phyloP scores from a whole-genome alignment of 2,888 invertebrate genomes.

The Xestia sexstrigata region DNA sequence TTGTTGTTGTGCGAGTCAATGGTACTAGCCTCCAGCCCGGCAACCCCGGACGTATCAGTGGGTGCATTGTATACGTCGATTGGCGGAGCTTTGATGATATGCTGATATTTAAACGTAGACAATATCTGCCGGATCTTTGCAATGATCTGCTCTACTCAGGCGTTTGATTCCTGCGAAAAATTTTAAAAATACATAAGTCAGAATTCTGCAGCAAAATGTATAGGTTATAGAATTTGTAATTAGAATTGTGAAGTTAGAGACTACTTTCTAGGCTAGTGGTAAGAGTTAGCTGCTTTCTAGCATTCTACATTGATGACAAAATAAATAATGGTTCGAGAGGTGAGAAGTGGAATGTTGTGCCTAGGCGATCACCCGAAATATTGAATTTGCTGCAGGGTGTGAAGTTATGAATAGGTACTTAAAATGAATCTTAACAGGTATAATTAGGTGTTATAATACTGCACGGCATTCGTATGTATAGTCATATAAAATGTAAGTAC shows the following conservation, averaged over 20 bases:
- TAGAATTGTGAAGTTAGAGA: constrained; percentile 76
- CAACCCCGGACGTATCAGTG: constrained; percentile 79
- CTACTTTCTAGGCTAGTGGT: constrained; percentile 84
- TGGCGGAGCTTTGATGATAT: constrained; percentile 88
- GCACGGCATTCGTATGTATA: constrained; percentile 84
- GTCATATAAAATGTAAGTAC: constrained; percentile 86
- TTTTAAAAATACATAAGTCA: constrained; percentile 85
- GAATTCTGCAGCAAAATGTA: constrained; percentile 78
- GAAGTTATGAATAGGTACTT: constrained; percentile 72
- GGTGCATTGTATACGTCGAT: constrained; percentile 88
- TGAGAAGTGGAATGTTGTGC: constrained; percentile 78
- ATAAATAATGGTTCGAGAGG: constrained; percentile 77
- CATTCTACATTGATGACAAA: constrained; percentile 80
- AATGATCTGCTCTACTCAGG: constrained; percentile 97
- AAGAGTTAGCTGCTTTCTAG: constrained; percentile 77
- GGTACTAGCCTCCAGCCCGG: constrained; percentile 84
- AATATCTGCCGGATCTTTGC: constrained; percentile 95
- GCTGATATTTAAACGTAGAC: constrained; percentile 93
- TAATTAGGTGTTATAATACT: constrained; percentile 83
- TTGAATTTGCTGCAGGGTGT: constrained; percentile 73
- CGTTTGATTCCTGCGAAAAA: constrained; percentile 95
- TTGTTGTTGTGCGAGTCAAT: constrained; percentile 84
- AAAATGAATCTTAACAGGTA: constrained; percentile 77
- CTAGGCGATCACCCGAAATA: constrained; percentile 72
- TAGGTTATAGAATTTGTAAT: constrained; percentile 66